Evolutionary conservation across 1,140 invertebrate genomes (phyloP), one percentile per base, ranked within the genome.

Genomic region (Adoxophyes honmai): DNA sequence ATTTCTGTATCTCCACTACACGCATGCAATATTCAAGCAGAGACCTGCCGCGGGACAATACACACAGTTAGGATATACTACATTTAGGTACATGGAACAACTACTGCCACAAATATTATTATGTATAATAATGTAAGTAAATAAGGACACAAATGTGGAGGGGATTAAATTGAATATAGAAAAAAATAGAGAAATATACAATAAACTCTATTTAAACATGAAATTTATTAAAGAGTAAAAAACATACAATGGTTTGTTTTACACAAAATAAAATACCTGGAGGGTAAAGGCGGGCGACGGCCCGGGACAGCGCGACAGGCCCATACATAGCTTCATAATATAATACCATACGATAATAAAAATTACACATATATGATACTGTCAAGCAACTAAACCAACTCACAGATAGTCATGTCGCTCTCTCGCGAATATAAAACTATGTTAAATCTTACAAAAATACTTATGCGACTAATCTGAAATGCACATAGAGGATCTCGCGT

Each of bases 141-240:
- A 85, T 80, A 85, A 78, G 85, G 81, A 84, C 62, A 78, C 57
- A 55, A 72, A 61, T 63, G 81, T 83, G 75, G 53, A 57, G 68
- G 75, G 73, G 57, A 34, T 42, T 37, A 68, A 68, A 64, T 73
- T 52, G 70, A 78, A 84, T 80, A 86, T 84, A 88, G 73, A 86
- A 79, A 88, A 83, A 78, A 85, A 84, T 82, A 86, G 78, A 81
- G 75, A 81, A 86, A 87, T 87, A 88, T 88, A 87, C 83, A 81
- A 85, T 87, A 87, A 80, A 86, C 73, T 76, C 77, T 88, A 87
- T 86, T 86, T 84, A 86, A 86, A 82, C 84, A 88, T 86, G 81
- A 86, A 88, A 80, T 90, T 89, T 90, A 89, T 89, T 90, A 88
- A 89, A 87, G 83, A 81, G 86, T 79, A 82, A 89, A 81, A 90